Percentiles rank a stretch among this genome's conserved stretches.
Evolutionary conservation across 2,888 invertebrate genomes (phyloP).

Genomic region (Synergus itoensis): DNA sequence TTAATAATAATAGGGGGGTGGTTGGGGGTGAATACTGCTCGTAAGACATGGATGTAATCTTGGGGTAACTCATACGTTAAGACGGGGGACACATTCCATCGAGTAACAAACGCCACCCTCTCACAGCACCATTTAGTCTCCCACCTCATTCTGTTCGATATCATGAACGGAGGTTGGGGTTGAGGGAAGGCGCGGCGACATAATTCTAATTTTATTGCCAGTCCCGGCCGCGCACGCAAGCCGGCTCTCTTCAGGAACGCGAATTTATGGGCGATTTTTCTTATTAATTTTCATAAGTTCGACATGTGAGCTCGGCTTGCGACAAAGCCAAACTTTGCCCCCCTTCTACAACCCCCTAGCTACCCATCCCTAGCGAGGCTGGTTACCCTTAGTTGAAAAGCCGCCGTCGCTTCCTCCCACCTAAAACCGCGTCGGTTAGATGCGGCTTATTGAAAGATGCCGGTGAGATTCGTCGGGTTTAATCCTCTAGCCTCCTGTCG

Average conservation of each 20-base stretch:
- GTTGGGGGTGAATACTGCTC: slow-evolving; percentile 57
- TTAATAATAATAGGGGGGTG: slow-evolving; percentile 69
- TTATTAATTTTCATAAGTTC: slow-evolving; percentile 78
- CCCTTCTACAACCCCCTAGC: slow-evolving; percentile 49
- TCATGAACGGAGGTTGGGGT: slow-evolving; percentile 25
- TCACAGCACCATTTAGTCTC: slow-evolving; percentile 9
- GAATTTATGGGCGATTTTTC: slow-evolving; percentile 77
- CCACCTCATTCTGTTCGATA: slow-evolving; percentile 38
- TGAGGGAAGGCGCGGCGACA: slow-evolving; percentile 59
- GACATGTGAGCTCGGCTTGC: slow-evolving; percentile 70
- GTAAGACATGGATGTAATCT: slow-evolving; percentile 75
- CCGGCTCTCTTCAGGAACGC: slow-evolving; percentile 58
- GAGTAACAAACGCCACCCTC: slow-evolving; percentile 71
- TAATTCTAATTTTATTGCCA: slow-evolving; percentile 77
- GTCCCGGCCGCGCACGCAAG: slow-evolving; percentile 62
- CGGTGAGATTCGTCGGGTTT: slow-evolving; percentile 56
- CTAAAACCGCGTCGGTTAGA: slow-evolving; percentile 46
- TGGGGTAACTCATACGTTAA: slow-evolving; percentile 74
- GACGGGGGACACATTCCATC: slow-evolving; percentile 73
- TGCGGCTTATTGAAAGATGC: slow-evolving; percentile 60
- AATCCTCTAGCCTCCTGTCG: slow-evolving; percentile 51
- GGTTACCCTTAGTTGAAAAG: slow-evolving; percentile 29
- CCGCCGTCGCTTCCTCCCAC: slow-evolving; percentile 45
- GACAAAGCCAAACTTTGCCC: slow-evolving; percentile 65
- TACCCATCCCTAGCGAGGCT: slow-evolving; percentile 25